These are phyloP conservation scores for Gila orcuttii DNA, from an alignment of 2,113 vertebrate genomes.

Conservation along the genomic window DNA sequence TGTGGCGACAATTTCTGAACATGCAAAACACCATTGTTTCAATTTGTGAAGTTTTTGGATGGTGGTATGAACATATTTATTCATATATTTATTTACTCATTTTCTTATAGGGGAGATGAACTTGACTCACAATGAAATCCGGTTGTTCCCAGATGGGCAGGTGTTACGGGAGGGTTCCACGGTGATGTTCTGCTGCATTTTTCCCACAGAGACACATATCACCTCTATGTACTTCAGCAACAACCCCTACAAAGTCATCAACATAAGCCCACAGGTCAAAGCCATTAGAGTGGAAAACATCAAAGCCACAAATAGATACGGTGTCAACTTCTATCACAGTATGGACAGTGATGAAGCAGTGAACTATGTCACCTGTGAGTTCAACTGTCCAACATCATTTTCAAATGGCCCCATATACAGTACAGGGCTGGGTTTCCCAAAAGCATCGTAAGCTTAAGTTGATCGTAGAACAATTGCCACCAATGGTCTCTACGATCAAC, in stretches of 20 bases:
- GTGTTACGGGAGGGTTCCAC: conserved; percentile 60
- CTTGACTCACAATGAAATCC: background rate
- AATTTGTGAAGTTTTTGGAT: background rate
- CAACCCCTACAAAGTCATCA: background rate
- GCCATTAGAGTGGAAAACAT: conserved; percentile 63
- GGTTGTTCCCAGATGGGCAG: conserved; percentile 50
- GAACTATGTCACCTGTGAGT: conserved; percentile 66
- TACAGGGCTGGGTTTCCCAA: too few relatives aligned
- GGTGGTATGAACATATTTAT: background rate
- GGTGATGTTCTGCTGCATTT: conserved; percentile 67
- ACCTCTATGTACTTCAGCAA: conserved; percentile 45
- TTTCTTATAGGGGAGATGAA: conserved; percentile 48
- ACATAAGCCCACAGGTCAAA: conserved; percentile 55
- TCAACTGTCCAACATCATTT: background rate
- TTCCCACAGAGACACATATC: conserved; percentile 47
- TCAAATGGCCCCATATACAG: background rate
- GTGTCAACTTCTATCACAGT: conserved; percentile 28
- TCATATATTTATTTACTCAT: background rate
- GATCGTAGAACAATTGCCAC: too few relatives aligned
- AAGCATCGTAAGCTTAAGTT: too few relatives aligned
- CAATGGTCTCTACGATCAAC: too few relatives aligned
- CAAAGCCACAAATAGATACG: accelerated
- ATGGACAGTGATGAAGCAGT: accelerated
- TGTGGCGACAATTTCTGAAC: background rate
- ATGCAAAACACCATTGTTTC: background rate